phyloP scores from a whole-genome alignment of 2,797 vertebrate genomes.

The Crypturellus tataupa region DNA sequence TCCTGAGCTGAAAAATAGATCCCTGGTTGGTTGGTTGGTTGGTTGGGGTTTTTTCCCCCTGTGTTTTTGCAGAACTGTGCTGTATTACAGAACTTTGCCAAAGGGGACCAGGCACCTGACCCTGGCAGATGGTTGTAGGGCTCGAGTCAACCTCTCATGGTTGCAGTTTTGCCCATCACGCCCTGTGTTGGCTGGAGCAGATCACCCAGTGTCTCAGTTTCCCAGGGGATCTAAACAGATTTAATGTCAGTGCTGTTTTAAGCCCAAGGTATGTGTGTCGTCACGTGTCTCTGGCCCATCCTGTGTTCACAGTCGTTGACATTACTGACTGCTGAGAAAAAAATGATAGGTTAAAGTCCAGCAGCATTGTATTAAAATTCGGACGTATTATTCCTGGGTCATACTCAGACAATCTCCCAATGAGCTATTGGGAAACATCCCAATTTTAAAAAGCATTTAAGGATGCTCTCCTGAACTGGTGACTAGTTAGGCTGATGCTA shows the following conservation, averaged over 20 bases:
- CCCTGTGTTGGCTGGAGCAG: neutral
- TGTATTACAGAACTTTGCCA: neutral
- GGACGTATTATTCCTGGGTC: neutral
- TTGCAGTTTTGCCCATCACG: neutral
- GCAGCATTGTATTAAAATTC: neutral
- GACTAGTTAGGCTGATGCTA: neutral
- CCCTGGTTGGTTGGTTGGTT: neutral
- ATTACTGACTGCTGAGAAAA: neutral
- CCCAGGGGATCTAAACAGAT: neutral
- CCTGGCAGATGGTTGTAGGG: neutral
- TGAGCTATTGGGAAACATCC: neutral
- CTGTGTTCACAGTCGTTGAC: neutral
- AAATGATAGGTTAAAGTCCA: neutral
- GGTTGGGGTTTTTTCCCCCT: neutral
- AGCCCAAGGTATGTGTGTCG: fast-evolving
- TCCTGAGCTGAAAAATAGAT: conserved; percentile 40
- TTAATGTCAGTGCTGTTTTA: neutral
- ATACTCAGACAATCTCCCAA: neutral
- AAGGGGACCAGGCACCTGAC: neutral
- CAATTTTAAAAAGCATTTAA: neutral
- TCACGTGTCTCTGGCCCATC: neutral
- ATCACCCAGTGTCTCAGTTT: neutral
- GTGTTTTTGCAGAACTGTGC: neutral
- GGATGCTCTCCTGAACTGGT: neutral
- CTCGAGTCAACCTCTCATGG: fast-evolving